Conservation (phyloP, 2,888 invertebrate genomes). For the Apomyelois bistriatella region DNA sequence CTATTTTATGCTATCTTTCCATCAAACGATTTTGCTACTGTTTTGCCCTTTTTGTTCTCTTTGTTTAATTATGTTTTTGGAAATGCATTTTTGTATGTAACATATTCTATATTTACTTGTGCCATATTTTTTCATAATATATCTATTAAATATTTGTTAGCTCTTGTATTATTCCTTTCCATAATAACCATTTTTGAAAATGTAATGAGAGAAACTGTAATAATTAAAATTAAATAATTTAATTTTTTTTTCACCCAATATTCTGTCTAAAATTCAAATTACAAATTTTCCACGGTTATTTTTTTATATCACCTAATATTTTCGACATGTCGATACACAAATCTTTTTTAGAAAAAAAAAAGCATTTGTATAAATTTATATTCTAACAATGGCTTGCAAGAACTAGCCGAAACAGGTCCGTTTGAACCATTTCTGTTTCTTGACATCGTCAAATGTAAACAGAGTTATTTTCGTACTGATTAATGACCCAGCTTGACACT, state of each 20-base stretch:
- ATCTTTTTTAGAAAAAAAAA: background rate
- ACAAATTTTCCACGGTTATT: too few relatives aligned
- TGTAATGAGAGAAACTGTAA: too few relatives aligned
- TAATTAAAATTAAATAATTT: too few relatives aligned
- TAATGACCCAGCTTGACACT: conserved; percentile 44
- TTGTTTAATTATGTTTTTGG: background rate
- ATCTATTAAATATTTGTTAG: background rate
- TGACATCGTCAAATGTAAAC: conserved; percentile 51
- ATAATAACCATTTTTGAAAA: too few relatives aligned
- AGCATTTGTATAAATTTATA: background rate
- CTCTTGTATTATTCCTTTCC: too few relatives aligned
- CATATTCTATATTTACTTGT: too few relatives aligned
- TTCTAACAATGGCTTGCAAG: background rate
- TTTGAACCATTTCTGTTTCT: conserved; percentile 17
- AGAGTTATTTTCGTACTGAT: conserved; percentile 55
- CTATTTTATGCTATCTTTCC: conserved; percentile 29
- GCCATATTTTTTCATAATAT: too few relatives aligned
- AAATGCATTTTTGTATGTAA: background rate
- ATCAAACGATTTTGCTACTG: conserved; percentile 16
- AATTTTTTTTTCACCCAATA: too few relatives aligned
- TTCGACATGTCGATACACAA: too few relatives aligned
- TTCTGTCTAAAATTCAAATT: too few relatives aligned
- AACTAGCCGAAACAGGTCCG: conserved; percentile 8
- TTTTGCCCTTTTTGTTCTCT: background rate
- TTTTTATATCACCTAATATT: too few relatives aligned